Evolutionary conservation across 2,797 vertebrate species (phyloP).

Genomic region (Synaphobranchus kaupii): DNA sequence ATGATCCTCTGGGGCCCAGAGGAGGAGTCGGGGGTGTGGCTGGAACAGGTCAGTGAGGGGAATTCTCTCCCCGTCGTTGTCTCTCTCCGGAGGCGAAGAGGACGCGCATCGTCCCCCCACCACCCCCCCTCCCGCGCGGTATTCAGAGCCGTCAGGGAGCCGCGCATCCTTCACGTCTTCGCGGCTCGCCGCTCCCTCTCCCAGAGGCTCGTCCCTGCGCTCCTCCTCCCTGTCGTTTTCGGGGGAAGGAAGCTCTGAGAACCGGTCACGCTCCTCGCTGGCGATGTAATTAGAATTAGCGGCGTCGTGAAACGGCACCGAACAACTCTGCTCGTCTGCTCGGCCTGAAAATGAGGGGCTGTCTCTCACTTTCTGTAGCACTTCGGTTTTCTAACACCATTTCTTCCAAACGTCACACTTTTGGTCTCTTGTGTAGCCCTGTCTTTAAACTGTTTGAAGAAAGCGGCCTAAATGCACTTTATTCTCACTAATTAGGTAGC

Average conservation of each 20-base stretch:
- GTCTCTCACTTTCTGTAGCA: background rate
- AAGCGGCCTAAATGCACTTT: background rate
- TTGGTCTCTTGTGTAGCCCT: background rate
- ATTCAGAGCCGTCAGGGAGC: background rate
- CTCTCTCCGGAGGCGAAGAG: background rate
- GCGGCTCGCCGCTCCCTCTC: conserved; percentile 46
- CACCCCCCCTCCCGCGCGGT: background rate
- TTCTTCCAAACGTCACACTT: background rate
- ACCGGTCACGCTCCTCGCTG: background rate
- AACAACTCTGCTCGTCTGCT: conserved; percentile 58
- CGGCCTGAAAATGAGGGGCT: conserved; percentile 10
- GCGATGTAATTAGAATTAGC: background rate
- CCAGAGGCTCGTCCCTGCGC: background rate
- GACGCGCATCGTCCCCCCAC: background rate
- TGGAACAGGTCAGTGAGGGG: conserved; percentile 84
- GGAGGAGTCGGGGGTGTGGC: conserved; percentile 91
- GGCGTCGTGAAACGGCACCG: background rate
- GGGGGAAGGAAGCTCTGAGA: background rate
- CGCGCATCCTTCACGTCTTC: conserved; percentile 30
- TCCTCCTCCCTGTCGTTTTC: too few relatives aligned
- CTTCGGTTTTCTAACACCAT: background rate
- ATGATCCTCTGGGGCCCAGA: conserved; percentile 97
- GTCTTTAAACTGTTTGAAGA: background rate
- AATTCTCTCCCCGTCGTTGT: background rate
- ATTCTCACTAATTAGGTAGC: background rate